Base-by-base conservation (phyloP, 2,888 invertebrate species). In the Cephonodes hylas region DNA sequence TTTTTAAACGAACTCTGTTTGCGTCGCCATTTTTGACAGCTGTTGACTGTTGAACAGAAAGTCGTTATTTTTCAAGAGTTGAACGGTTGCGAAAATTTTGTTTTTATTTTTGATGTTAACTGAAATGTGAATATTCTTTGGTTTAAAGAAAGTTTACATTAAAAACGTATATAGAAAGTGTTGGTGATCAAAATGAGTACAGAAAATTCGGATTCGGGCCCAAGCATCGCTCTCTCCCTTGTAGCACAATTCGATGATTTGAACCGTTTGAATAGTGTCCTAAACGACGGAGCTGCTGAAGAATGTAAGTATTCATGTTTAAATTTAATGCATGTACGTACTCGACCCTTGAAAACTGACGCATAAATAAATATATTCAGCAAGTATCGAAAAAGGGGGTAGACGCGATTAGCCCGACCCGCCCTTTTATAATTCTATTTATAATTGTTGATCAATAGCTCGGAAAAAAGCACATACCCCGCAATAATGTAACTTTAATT, bases 211-310 rank as follows among this genome's bases (percentile, higher is more conserved):
- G 91, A 91, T 75, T 80, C 79, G n/a, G 85, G 87, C 10, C 73
- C 81, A 58, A 79, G 81, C 69, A 78, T 89, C 38, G 77, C 86
- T 62, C 86, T 96, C 59, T 95, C 96, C 2, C 84, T 95, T 63
- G 91, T 96, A 66, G 95, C 96, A 18, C 94, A 94, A 74, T 95
- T 95, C 81, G 96, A 96, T 81, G 96, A 96, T 85, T 88, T 96
- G 71, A 94, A 95, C 77, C 94, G 96, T 67, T 94, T 95, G 74
- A 93, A 94, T 67, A 93, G 92, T 72, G 93, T 95, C 56, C 88
- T 95, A 48, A 93, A 94, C 62, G 95, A 95, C 72, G 95, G 94
- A 72, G 93, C 93, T 1, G 94, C 95, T 18, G 96, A 96, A 86
- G 95, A 95, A 91, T 94, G 95, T 95, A 83, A 93, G 93, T 87